Conservation (phyloP, 2,797 vertebrate species). For the Alexandromys oeconomus region DNA sequence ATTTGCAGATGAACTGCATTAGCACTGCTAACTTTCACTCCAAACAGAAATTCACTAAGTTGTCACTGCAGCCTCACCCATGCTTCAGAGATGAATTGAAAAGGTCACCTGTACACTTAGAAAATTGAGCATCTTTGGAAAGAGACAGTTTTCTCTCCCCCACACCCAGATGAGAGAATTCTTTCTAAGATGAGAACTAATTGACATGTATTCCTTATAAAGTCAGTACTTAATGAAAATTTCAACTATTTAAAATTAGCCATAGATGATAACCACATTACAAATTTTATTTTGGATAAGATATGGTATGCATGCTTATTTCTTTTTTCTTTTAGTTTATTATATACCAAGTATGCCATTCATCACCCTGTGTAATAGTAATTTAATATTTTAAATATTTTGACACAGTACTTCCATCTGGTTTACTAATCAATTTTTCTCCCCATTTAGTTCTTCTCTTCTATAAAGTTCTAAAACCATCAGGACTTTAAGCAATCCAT, state of each 20-base stretch:
- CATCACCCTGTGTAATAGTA: background rate
- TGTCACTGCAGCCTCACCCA: constrained; percentile 1
- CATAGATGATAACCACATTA: background rate
- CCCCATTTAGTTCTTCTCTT: background rate
- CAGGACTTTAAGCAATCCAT: constrained; percentile 43
- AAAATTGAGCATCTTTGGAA: constrained; percentile 27
- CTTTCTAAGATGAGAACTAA: constrained; percentile 33
- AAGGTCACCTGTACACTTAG: background rate
- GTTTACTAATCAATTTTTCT: constrained; percentile 19
- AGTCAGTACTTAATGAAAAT: background rate
- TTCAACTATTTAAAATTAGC: background rate
- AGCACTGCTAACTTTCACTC: constrained; percentile 7
- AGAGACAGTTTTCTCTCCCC: background rate
- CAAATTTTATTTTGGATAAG: background rate
- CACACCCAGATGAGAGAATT: background rate
- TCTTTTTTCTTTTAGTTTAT: constrained; percentile 45
- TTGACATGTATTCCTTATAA: constrained; percentile 33
- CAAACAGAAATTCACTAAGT: constrained; percentile 39
- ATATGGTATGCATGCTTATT: background rate
- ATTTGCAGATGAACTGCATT: constrained; percentile 21
- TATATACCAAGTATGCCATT: constrained; percentile 12
- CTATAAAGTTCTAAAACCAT: constrained; percentile 27
- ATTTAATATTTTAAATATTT: constrained; percentile 59
- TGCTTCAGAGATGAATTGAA: background rate
- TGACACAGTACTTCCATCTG: background rate